Conservation (phyloP, 2,797 vertebrate genomes). For the Capromys pilorides region DNA sequence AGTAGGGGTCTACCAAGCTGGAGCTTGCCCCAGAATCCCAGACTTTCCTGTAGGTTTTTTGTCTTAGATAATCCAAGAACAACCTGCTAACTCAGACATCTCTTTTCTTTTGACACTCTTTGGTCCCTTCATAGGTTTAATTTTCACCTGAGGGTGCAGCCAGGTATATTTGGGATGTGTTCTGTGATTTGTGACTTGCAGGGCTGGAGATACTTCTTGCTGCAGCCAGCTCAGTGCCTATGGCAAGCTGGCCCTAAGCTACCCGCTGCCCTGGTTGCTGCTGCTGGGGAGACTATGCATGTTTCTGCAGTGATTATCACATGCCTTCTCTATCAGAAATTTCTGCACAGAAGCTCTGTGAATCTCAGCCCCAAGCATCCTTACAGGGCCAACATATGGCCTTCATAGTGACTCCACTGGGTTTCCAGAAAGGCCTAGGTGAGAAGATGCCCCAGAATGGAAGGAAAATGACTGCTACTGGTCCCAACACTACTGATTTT, state of each 20-base stretch:
- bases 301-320: not conserved
- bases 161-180: not conserved
- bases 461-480: not conserved
- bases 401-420: not conserved
- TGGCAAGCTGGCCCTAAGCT: not conserved
- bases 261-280: not conserved
- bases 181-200: conserved; percentile 7
- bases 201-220: not conserved
- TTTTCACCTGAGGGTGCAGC: not conserved
- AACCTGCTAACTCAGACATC: not conserved
- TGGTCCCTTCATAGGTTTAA: not conserved
- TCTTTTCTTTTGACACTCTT: not conserved
- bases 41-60: not conserved
- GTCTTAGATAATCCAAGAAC: not conserved
- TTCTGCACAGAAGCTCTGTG: not conserved
- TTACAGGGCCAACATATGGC: not conserved
- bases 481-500: not conserved
- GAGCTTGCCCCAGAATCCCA: not conserved
- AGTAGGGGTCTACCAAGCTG: not conserved
- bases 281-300: not conserved
- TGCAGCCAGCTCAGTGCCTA: not conserved
- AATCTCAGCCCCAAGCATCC: not conserved
- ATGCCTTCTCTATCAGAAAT: not conserved
- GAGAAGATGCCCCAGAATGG: not conserved
- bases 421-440: not conserved